Evolutionary conservation across 2,113 vertebrate species (phyloP).

Genomic region (Anarrhichthys ocellatus): DNA sequence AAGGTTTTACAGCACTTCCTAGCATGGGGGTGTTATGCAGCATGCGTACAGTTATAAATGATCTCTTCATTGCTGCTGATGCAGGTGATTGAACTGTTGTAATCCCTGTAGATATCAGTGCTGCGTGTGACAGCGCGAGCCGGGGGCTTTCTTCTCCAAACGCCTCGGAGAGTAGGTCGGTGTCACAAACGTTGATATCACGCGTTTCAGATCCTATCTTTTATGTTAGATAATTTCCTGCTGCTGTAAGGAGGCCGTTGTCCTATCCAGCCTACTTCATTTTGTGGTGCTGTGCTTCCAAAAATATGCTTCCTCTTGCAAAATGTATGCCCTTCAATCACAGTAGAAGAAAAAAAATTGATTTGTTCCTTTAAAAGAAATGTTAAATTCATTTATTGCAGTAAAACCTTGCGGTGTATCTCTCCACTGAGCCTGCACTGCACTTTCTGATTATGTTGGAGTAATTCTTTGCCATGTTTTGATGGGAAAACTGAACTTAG

Average conservation of each 20-base stretch:
- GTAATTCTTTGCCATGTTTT: conserved; percentile 13
- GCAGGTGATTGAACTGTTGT: conserved; percentile 48
- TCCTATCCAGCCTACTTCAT: conserved; percentile 9
- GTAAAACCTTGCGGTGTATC: conserved; percentile 2
- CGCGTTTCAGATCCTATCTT: conserved; percentile 53
- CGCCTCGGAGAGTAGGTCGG: conserved; percentile 51
- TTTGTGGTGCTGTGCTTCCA: background rate
- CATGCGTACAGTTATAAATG: conserved; percentile 52
- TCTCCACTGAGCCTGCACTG: conserved; percentile 1
- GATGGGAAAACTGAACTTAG: conserved; percentile 24
- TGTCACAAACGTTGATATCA: conserved; percentile 56
- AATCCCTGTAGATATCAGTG: conserved; percentile 51
- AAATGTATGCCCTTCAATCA: background rate
- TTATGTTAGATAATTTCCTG: conserved; percentile 55
- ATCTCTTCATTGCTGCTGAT: conserved; percentile 63
- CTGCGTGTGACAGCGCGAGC: conserved; percentile 33
- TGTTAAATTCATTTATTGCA: background rate
- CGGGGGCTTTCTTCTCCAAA: conserved; percentile 25
- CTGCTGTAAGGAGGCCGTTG: conserved; percentile 19
- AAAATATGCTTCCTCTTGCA: conserved; percentile 22
- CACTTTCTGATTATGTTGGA: conserved; percentile 28
- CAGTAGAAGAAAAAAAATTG: background rate
- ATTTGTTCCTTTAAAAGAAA: conserved; percentile 4
- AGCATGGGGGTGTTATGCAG: background rate
- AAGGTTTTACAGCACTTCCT: conserved; percentile 10